Base-by-base conservation (phyloP, 2,797 vertebrate genomes). In the Cryptoprocta ferox region DNA sequence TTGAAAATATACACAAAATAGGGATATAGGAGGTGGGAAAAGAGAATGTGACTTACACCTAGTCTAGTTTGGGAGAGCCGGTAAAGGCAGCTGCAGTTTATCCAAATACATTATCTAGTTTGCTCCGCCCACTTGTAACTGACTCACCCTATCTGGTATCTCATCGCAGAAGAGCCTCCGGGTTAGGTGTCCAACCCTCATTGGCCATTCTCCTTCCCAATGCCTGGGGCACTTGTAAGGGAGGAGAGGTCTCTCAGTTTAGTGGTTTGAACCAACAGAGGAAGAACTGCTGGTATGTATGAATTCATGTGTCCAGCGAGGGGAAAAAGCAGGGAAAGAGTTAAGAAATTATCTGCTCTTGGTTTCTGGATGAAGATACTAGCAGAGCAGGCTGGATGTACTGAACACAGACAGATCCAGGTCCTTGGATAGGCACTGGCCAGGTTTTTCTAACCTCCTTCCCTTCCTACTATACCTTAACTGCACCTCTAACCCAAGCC, bases 341-440 rank as follows among this genome's bases (percentile, higher is more conserved):
- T 35, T 45, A 37, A 37, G 50, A 53, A 42, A 59, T 24, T 5
- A 5, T 16, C 21, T 28, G 45, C 68, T 59, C 3, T 3, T 42
- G 5, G 71, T 18, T 71, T 73, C 37, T n/a, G 9, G 59, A 48
- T 11, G 4, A 42, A 66, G 53, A 26, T 6, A n/a, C 32, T 2
- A 18, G 53, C 7, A 37, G 48, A 71, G 45, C 7, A n/a, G n/a
- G 39, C 79, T 8, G 11, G 65, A n/a, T 2, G 15, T 13, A 30
- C 12, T 21, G 0, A 30, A 32, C 53, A 65, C 0, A 50, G 91
- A 71, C 48, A 63, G 42, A 39, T 37, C 42, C 42, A 8, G n/a
- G 26, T 16, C 13, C 32, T 39, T 9, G n/a, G 48, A 18, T 0
- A 1, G 11, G 24, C 35, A 11, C 37, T 10, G 2, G 37, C 37